Base-by-base conservation (phyloP, 2,888 invertebrate species). In the Loripinus fragilis region DNA sequence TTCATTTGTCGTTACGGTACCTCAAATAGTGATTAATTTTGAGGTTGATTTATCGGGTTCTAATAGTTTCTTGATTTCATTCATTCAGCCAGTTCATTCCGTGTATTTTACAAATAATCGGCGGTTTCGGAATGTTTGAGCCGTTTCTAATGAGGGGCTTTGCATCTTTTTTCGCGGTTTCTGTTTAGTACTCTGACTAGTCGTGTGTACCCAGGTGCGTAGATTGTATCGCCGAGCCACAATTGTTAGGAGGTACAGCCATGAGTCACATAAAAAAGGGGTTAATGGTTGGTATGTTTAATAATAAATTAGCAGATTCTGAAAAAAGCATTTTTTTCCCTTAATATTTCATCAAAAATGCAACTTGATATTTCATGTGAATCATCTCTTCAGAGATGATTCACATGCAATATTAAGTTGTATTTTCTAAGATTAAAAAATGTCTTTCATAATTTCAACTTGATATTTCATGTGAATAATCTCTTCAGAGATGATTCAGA, bases 201-300 rank as follows among this genome's bases (percentile, higher is more conserved):
- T 60, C 60, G 60, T 33, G 60, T 60, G 60, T 60, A 60, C 30
- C 33, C 20, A 60, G 5, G 2, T 28, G 60, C 17, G 60, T 60
- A 60, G 60, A 60, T 60, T 33, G 33, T 28, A 60, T 60, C 60
- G 28, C 33, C 33, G 60, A 60, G 33, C 30, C 1, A 8, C 28
- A 33, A 60, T 60, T 60, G 60, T 60, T 17, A 60, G 3, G 33
- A 60, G 60, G 60, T 60, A 60, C 60, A 23, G 60, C 45, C 28
- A 28, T 60, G 60, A 60, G 60, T 60, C 60, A 60, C 60, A 28
- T 28, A 33, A 60, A 60, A 33, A 60, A 30, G 2, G 33, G 38
- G 38, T n/a, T n/a, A n/a, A n/a, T n/a, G n/a, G n/a, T n/a, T n/a
- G n/a, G n/a, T n/a, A n/a, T n/a, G n/a, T n/a, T n/a, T n/a, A n/a